Evolutionary conservation across 1,140 invertebrate species (phyloP).

Genomic region (Mizuhopecten yessoensis): DNA sequence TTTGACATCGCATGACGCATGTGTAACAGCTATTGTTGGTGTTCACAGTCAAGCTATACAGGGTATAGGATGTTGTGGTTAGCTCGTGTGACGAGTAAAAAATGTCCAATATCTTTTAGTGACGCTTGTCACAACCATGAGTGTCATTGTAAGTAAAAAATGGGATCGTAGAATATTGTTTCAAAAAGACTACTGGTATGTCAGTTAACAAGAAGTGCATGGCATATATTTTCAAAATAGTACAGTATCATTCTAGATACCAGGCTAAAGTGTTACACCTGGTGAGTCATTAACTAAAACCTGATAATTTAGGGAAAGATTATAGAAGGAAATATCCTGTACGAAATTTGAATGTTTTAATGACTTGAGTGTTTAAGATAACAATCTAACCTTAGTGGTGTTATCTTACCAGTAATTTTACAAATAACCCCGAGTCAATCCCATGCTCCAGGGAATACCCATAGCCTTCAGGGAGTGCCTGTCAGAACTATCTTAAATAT

Average conservation of each 20-base stretch:
- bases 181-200: background rate
- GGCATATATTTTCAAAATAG: background rate
- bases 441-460: background rate
- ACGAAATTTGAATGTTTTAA: background rate
- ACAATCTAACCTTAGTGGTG: background rate
- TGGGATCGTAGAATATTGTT: background rate
- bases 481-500: too few relatives aligned
- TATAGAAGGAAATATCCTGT: background rate
- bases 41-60: background rate
- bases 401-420: conserved; percentile 25
- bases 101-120: conserved; percentile 27
- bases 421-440: background rate
- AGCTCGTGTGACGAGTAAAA: background rate
- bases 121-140: background rate
- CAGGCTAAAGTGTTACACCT: background rate
- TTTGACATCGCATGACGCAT: conserved; percentile 13
- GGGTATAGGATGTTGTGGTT: conserved; percentile 4
- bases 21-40: background rate
- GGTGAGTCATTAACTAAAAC: background rate
- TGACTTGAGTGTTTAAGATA: background rate
- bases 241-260: background rate
- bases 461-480: background rate
- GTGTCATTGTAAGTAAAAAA: conserved; percentile 27
- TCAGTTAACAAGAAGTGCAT: background rate
- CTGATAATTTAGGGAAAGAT: too few relatives aligned